Evolutionary conservation across 2,888 invertebrate species (phyloP).

Genomic region (Apodemia zela): DNA sequence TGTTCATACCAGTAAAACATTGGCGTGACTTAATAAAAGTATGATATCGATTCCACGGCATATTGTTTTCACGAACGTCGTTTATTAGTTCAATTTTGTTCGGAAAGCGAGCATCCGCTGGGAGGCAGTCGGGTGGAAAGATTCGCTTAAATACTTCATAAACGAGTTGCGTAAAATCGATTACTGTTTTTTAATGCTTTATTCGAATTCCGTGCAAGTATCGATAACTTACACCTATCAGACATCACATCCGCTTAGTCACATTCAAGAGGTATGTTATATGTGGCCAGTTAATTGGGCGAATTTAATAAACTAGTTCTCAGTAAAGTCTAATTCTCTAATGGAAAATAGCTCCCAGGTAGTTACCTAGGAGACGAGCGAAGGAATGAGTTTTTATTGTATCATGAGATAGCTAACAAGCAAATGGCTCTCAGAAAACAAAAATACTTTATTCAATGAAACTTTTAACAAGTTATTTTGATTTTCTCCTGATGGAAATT

Average conservation of each 20-base stretch:
- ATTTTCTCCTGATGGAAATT: no score
- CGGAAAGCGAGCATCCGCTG: slow-evolving; percentile 26
- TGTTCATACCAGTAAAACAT: neutral
- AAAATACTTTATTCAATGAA: no score
- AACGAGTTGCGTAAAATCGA: slow-evolving; percentile 11
- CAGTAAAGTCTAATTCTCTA: no score
- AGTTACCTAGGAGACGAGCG: no score
- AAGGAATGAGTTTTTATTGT: no score
- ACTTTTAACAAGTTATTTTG: no score
- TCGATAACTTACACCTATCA: neutral
- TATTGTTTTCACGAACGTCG: slow-evolving; percentile 25
- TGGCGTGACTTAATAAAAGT: neutral
- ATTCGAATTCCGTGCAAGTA: neutral
- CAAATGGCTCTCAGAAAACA: no score
- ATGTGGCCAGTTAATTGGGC: no score
- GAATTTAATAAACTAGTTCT: no score
- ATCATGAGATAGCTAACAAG: no score
- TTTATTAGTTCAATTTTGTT: slow-evolving; percentile 21
- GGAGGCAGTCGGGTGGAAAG: slow-evolving; percentile 28
- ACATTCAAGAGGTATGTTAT: no score
- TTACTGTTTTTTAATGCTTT: neutral
- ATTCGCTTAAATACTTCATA: slow-evolving; percentile 22
- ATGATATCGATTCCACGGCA: slow-evolving; percentile 13
- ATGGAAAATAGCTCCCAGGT: no score
- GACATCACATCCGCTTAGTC: neutral